phyloP scores from a whole-genome alignment of 1,140 invertebrate species.

The Drosophila tsacasi region DNA sequence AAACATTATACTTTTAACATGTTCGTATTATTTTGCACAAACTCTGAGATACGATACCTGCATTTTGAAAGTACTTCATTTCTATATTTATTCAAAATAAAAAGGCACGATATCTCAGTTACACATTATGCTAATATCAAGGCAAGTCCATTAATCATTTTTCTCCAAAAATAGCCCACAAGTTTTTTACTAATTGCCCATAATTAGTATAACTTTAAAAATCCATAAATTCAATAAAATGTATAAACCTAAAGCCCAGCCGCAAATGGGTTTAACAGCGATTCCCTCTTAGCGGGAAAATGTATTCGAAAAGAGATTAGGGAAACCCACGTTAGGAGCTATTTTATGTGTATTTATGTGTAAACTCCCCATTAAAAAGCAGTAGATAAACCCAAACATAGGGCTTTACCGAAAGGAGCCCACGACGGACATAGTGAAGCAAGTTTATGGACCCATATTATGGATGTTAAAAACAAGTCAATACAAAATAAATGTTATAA shows the following conservation, averaged over 20 bases:
- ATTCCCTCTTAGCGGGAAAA: slow-evolving; percentile 31
- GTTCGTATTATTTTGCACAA: background rate
- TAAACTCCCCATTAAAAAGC: slow-evolving; percentile 48
- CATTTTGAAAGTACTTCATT: background rate
- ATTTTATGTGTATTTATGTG: slow-evolving; percentile 59
- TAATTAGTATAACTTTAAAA: slow-evolving; percentile 39
- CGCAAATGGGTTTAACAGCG: slow-evolving; percentile 51
- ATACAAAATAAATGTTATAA: slow-evolving; percentile 71
- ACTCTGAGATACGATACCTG: background rate
- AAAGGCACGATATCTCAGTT: no score
- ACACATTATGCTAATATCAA: background rate
- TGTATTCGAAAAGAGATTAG: slow-evolving; percentile 41
- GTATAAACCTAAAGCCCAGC: slow-evolving; percentile 12
- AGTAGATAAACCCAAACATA: slow-evolving; percentile 40
- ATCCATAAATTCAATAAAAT: slow-evolving; percentile 34
- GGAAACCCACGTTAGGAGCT: slow-evolving; percentile 44
- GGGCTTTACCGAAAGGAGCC: slow-evolving; percentile 11
- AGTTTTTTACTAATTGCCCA: slow-evolving; percentile 10
- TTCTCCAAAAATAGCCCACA: background rate
- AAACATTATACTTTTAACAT: background rate
- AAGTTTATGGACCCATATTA: slow-evolving; percentile 53
- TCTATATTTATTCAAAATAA: no score
- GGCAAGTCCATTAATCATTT: background rate
- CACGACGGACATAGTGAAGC: slow-evolving; percentile 24
- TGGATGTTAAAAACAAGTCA: slow-evolving; percentile 61